phyloP scores from a whole-genome alignment of 2,888 invertebrate species.

The Perithous albicinctus region DNA sequence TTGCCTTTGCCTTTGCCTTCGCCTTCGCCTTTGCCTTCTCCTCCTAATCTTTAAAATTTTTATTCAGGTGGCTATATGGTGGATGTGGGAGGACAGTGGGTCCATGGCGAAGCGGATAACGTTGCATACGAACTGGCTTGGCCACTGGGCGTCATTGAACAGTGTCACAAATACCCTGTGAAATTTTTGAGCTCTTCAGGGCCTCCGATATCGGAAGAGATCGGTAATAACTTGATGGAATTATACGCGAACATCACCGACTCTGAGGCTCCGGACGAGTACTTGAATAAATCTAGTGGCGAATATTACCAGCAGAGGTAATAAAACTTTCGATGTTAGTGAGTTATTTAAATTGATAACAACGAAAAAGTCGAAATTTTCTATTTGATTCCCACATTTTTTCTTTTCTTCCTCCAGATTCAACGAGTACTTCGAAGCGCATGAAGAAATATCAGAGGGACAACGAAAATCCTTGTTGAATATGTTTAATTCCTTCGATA shows the following conservation, averaged over 20 bases:
- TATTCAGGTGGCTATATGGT: constrained; percentile 72
- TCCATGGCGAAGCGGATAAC: constrained; percentile 75
- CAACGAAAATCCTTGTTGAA: constrained; percentile 62
- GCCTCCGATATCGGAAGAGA: constrained; percentile 26
- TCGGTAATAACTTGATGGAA: constrained; percentile 16
- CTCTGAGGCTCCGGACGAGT: constrained; percentile 27
- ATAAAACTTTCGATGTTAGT: neutral
- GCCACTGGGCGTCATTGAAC: constrained; percentile 68
- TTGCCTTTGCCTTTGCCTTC: too few relatives aligned
- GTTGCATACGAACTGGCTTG: constrained; percentile 74
- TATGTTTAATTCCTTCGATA: constrained; percentile 61
- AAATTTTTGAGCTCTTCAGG: constrained; percentile 61
- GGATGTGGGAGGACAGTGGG: constrained; percentile 79
- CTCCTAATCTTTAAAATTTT: too few relatives aligned
- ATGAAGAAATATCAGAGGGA: constrained; percentile 64
- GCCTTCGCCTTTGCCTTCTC: too few relatives aligned
- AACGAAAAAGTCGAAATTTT: neutral
- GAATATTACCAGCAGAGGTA: constrained; percentile 68
- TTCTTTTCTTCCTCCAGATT: constrained; percentile 57
- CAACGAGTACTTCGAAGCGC: constrained; percentile 53
- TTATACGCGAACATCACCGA: constrained; percentile 22
- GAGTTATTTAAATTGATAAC: neutral
- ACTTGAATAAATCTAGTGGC: constrained; percentile 58
- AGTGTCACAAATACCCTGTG: too few relatives aligned
- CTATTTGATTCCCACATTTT: neutral